phyloP scores from a whole-genome alignment of 2,113 vertebrate species.

The Eptesicus fuscus region DNA sequence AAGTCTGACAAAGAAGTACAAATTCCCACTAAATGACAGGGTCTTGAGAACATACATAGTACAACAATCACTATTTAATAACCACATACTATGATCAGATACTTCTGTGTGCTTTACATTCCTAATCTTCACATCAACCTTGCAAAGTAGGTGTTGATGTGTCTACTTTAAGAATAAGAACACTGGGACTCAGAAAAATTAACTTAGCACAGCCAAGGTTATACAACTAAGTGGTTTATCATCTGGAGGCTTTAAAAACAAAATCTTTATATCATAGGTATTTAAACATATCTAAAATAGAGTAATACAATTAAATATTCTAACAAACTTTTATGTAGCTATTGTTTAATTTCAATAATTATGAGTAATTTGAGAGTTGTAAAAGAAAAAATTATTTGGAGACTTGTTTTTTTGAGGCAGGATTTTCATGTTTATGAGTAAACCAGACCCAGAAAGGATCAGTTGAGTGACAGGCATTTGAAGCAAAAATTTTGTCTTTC shows the following conservation, averaged over 20 bases:
- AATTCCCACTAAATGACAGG: constrained; percentile 23
- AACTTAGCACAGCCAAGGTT: neutral
- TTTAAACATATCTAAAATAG: constrained; percentile 24
- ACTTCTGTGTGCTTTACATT: neutral
- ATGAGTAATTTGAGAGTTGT: neutral
- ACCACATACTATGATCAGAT: neutral
- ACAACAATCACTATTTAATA: neutral
- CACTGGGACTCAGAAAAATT: neutral
- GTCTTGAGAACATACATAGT: neutral
- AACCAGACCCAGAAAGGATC: neutral
- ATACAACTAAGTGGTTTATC: neutral
- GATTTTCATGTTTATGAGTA: neutral
- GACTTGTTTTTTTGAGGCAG: constrained; percentile 7
- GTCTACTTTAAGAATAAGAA: neutral
- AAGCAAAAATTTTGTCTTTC: neutral
- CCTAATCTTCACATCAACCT: neutral
- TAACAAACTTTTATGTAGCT: neutral
- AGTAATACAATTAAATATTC: constrained; percentile 29
- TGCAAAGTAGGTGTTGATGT: neutral
- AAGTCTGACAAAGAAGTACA: constrained; percentile 33
- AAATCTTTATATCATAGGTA: neutral
- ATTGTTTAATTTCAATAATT: constrained; percentile 5
- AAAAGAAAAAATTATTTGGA: neutral
- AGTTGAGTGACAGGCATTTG: neutral
- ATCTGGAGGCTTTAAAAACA: neutral